phyloP scores from a whole-genome alignment of 1,140 invertebrate genomes.

The Lepeophtheirus salmonis region DNA sequence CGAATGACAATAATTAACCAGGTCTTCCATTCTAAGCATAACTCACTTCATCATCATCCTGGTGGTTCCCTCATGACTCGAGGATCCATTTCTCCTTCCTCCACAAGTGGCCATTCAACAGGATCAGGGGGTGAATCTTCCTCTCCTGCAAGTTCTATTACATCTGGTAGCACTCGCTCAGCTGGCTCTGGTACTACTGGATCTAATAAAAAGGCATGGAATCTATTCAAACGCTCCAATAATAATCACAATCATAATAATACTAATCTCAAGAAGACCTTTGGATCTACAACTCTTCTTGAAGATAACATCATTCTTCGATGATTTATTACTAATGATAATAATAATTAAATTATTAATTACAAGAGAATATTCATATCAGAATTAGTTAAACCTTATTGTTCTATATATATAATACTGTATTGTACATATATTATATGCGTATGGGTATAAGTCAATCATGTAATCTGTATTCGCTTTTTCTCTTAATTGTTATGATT shows the following conservation, averaged over 20 bases:
- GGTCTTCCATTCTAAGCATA: not conserved
- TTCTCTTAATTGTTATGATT: not conserved
- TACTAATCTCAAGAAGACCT: not conserved
- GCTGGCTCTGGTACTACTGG: not conserved
- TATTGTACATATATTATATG: no score
- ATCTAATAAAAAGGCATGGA: slow-evolving; percentile 5
- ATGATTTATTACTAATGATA: not conserved
- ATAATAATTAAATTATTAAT: not conserved
- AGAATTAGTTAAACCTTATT: not conserved
- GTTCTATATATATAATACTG: no score
- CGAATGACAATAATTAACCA: no score
- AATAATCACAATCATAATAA: not conserved
- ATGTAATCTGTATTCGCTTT: no score
- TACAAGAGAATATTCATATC: not conserved
- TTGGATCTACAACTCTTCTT: not conserved
- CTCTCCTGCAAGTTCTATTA: slow-evolving; percentile 3
- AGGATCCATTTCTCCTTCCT: slow-evolving; percentile 22
- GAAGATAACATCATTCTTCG: slow-evolving; percentile 11
- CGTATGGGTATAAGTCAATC: no score
- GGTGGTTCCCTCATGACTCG: slow-evolving; percentile 11
- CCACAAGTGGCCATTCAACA: slow-evolving; percentile 15
- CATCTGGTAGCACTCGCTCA: not conserved
- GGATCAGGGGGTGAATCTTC: slow-evolving; percentile 16
- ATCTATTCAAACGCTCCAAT: not conserved
- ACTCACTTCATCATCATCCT: slow-evolving; percentile 6